Conservation (phyloP, 2,113 vertebrate genomes). For the Cinclus cinclus region DNA sequence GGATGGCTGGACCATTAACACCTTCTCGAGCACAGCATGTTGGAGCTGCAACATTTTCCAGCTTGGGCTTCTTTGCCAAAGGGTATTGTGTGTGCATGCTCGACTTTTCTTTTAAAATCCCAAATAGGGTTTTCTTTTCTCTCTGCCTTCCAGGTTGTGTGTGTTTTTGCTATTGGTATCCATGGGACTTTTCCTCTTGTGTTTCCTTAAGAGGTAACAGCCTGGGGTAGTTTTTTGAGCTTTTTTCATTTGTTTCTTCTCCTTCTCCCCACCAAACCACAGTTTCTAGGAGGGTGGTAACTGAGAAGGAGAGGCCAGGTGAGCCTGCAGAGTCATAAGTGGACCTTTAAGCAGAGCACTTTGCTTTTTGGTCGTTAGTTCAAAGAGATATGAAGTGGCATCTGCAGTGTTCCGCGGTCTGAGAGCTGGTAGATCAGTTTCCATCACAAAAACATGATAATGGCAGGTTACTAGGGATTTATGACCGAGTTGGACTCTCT, state of each 20-base stretch:
- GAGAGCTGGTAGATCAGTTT: neutral
- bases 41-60: conserved; percentile 36
- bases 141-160: neutral
- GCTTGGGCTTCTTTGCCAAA: conserved; percentile 36
- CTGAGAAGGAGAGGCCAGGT: neutral
- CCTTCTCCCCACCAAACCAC: neutral
- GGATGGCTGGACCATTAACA: conserved; percentile 57
- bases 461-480: neutral
- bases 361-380: neutral
- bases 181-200: conserved; percentile 4
- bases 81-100: conserved; percentile 5
- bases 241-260: neutral
- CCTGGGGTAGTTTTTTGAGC: neutral
- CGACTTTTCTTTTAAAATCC: conserved; percentile 45
- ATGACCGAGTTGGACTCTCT: neutral
- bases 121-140: conserved; percentile 47
- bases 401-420: neutral
- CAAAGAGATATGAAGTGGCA: neutral
- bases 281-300: neutral
- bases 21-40: conserved; percentile 52
- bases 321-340: neutral
- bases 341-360: neutral
- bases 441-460: neutral
- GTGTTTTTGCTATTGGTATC: conserved; percentile 36
- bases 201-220: neutral